Evolutionary conservation across 92 coral and sea anemone species (phyloP), one percentile per base, ranked within the genome.

Genomic region (Meandrina meandrites): DNA sequence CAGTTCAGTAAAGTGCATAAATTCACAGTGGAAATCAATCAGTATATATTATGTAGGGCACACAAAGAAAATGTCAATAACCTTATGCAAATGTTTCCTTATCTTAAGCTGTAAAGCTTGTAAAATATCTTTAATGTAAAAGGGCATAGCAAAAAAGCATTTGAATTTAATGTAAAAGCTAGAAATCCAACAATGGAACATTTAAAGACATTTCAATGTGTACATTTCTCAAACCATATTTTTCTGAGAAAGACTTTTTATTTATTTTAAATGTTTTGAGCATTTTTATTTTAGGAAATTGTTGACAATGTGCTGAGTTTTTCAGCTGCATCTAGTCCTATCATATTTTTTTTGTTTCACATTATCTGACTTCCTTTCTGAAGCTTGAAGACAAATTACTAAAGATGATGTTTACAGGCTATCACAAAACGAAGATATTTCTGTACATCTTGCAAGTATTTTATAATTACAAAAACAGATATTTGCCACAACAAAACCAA

Each of bases 401-500:
- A 83, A 47, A 34, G 53, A 53, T 51, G 42, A 72, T 47, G 51
- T 83, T 71, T 36, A 71, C 58, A 53, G 17, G 48, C 72, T 72
- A 84, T 27, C 88, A 57, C 75, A 37, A 64, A 58, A 21, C 14
- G n/a, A 75, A 51, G 72, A 84, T 75, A 84, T 58, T 53, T 58
- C 31, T 48, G 51, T 28, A 32, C 35, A 58, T 18, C 71, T 48
- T n/a, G 27, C 67, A 47, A 64, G 30, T 37, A 57, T 51, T 51
- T 64, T 57, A 36, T 57, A 56, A 76, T 62, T 75, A 85, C 76
- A 66, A 51, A 58, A 14, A 21, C 27, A 32, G 81, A 22, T 34
- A 75, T 76, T 75, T 85, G 58, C 58, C 51, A 66, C 64, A 85
- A 77, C 81, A 85, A 85, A 77, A 40, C 48, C 36, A 15, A 12